Base-by-base conservation (phyloP, 2,113 vertebrate genomes). In the Apteryx mantelli region DNA sequence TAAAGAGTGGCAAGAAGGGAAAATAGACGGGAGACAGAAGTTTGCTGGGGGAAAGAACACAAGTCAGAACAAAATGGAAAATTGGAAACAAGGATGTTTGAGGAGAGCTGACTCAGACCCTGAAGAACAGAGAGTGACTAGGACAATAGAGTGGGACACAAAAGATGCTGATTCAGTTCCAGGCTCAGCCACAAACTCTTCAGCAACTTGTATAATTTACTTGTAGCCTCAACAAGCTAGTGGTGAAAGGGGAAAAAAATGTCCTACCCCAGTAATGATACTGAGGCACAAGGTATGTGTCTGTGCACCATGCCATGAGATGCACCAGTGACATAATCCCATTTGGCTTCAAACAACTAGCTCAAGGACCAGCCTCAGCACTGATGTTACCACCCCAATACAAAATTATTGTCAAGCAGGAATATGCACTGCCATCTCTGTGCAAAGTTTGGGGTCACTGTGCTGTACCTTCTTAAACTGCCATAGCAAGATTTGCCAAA, bases 101-200 rank as follows among this genome's bases (percentile, higher is more conserved):
- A 91, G 86, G 65, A 96, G 86, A 3, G 38, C 91, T 94, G 88
- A 93, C 69, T 92, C 77, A 96, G 88, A 74, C 25, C 48, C 56
- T 30, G 5, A 69, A 87, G 92, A 96, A 91, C 52, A 91, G 38
- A 91, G 93, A 93, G 65, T 82, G 61, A 68, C 88, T 65, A 36
- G 88, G 96, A 97, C 92, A 97, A 94, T 95, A 91, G 91, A 10
- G 53, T 96, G 92, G 76, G 76, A 91, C 85, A 90, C 85, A 88
- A 81, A 44, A 88, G 85, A 86, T 85, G 28, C 64, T 95, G 75
- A 68, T 88, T 93, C 38, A 40, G 4, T 90, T 96, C 90, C 92
- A 95, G 87, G 18, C 44, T 83, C 34, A 74, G 71, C 63, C 75
- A 88, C 91, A 93, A 86, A 63, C 58, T 77, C 88, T 63, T 34